Evolutionary conservation across 2,113 vertebrate genomes (phyloP), one percentile per base, ranked within the genome.

Genomic region (Sminthopsis crassicaudata): DNA sequence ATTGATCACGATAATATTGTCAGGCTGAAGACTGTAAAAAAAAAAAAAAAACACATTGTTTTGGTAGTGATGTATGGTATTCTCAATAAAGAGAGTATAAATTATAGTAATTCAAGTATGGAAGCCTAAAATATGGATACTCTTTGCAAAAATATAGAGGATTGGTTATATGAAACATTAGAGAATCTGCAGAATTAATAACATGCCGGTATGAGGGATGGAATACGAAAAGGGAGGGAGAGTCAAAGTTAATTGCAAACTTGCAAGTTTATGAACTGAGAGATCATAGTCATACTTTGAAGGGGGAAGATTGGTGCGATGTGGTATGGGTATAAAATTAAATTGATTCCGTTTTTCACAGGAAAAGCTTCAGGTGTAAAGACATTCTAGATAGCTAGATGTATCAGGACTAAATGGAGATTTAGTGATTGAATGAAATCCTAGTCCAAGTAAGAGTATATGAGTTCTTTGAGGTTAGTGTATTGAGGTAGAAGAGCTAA

Each of bases 51-150:
- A n/a, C n/a, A n/a, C 42, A 90, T 91, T 94, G 25, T 50, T 46
- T 9, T 76, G 30, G 22, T 90, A 23, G 53, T 51, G 95, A 57
- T 60, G 89, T 94, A 46, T 91, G 89, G 55, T 24, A 53, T 88
- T 1, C 67, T 6, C 90, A 93, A 92, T 14, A 89, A 96, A 84
- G 25, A 67, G 90, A 95, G 90, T 92, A 22, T n/a, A 91, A 93
- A 91, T 96, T 95, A 95, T 95, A 95, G 91, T n/a, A 88, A 94
- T 10, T 27, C 57, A 92, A 22, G 25, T 93, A 12, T 93, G 48
- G 94, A 90, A 48, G 57, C 57, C 57, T 30, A 67, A 67, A 67
- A 36, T 60, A 27, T 3, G 89, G 25, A 22, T 84, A 36, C 36
- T 93, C 89, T 19, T 8, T 93, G 53, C 89, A 55, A 48, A 92